These are phyloP conservation scores for Himantopus leucocephalus DNA, from an alignment of 2,113 vertebrate genomes.

Conservation along the genomic window DNA sequence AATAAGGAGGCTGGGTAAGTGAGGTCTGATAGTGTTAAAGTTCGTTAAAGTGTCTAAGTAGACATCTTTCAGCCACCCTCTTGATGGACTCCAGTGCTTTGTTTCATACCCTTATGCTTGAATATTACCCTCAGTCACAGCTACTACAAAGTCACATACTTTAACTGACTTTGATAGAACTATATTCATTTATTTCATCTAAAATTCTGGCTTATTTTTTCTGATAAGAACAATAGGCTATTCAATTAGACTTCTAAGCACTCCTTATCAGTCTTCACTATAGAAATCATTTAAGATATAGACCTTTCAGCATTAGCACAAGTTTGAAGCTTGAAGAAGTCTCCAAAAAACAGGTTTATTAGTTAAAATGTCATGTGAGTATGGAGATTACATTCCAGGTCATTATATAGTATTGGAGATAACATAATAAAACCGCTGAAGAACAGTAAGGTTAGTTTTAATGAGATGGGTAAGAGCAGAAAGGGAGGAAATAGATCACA, in stretches of 20 bases:
- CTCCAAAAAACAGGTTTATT: not conserved
- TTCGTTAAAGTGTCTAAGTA: not conserved
- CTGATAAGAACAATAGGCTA: not conserved
- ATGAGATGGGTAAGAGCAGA: not conserved
- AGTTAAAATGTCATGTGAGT: not conserved
- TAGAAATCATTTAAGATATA: not conserved
- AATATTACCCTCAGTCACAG: not conserved
- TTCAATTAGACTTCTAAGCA: not conserved
- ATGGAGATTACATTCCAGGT: not conserved
- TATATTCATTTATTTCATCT: not conserved
- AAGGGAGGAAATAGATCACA: not conserved
- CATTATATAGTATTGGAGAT: not conserved
- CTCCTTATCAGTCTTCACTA: not conserved
- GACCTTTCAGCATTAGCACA: not conserved
- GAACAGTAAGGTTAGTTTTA: not conserved
- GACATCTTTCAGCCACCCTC: not conserved
- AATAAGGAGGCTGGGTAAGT: not conserved
- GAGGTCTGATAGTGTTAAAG: not conserved
- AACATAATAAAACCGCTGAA: not conserved
- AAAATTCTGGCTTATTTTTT: not conserved
- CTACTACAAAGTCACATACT: not conserved
- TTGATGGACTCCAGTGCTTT: not conserved
- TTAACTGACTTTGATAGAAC: not conserved
- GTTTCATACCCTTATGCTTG: not conserved
- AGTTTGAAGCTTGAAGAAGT: not conserved